Evolutionary conservation across 2,797 vertebrate species (phyloP).

Genomic region (Danio jaintianensis): DNA sequence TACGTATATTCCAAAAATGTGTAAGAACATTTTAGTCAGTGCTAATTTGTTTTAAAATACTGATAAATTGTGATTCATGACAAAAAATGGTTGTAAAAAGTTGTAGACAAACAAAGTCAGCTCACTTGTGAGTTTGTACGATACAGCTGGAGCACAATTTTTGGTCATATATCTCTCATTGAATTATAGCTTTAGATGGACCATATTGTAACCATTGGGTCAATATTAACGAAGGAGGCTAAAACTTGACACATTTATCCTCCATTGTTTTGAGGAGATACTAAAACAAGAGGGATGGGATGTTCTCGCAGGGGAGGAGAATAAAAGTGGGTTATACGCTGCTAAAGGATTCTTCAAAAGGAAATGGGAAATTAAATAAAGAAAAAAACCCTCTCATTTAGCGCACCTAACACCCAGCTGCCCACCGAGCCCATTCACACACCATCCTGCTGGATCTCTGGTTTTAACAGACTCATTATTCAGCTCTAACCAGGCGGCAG

Average conservation of each 20-base stretch:
- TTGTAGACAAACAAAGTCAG: background rate
- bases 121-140: background rate
- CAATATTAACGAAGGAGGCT: slow-evolving; percentile 46
- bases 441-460: slow-evolving; percentile 25
- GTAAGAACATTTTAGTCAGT: too few relatives aligned
- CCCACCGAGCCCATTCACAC: slow-evolving; percentile 33
- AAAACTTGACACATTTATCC: slow-evolving; percentile 14
- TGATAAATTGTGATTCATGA: too few relatives aligned
- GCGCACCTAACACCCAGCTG: slow-evolving; percentile 34
- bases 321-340: background rate
- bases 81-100: too few relatives aligned
- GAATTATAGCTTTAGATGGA: slow-evolving; percentile 1
- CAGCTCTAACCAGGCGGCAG: slow-evolving; percentile 50
- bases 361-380: slow-evolving; percentile 19
- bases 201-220: slow-evolving; percentile 1
- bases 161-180: background rate
- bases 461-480: slow-evolving; percentile 59
- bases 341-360: slow-evolving; percentile 13
- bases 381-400: slow-evolving; percentile 36
- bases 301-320: slow-evolving; percentile 9
- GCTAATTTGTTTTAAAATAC: too few relatives aligned
- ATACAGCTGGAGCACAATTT: background rate
- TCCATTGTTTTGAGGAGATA: slow-evolving; percentile 11
- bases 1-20: too few relatives aligned
- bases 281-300: background rate